Base-by-base conservation (phyloP, 2,113 vertebrate genomes). In the Falcunculus frontatus region DNA sequence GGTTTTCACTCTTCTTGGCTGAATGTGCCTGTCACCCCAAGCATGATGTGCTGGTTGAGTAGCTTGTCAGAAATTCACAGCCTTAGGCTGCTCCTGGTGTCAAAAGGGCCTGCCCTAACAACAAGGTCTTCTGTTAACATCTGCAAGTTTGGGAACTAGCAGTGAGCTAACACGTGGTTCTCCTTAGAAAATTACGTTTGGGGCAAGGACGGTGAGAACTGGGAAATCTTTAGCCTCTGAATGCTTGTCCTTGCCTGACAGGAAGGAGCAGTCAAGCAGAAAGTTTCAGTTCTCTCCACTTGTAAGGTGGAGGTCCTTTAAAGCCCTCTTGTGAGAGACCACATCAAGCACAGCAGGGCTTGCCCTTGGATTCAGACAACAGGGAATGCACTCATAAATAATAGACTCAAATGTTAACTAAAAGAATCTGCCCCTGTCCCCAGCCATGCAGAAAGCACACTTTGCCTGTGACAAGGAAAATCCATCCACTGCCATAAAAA, bases 401-500 rank as follows among this genome's bases (percentile, higher is more conserved):
- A 94, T 44, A 72, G 62, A 97, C 88, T 86, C 37, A 64, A 92
- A 84, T 69, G 49, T 60, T 93, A 96, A 97, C 96, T 95, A 13
- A 88, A 96, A 90, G 89, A 89, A 81, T 53, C 53, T 89, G 44
- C 83, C 67, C 56, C 53, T 30, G 12, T 82, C 77, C 60, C 62
- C 84, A 88, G 87, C 60, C 74, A 59, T 42, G 70, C 50, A 92
- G 84, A 85, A 70, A 83, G 25, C 33, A 23, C 42, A 27, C 22
- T 90, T 65, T n/a, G 37, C 56, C 65, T 44, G 72, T 11, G 0
- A 87, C 74, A 84, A 82, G 78, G 64, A 68, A 95, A 89, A 80
- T 33, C 39, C 50, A 79, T 68, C 33, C 72, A 29, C 32, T 80
- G 69, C 73, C 76, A 35, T 80, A 49, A 86, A 85, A 63, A 73